Evolutionary conservation across 1,140 invertebrate species (phyloP).

Genomic region (Chelonus insularis): DNA sequence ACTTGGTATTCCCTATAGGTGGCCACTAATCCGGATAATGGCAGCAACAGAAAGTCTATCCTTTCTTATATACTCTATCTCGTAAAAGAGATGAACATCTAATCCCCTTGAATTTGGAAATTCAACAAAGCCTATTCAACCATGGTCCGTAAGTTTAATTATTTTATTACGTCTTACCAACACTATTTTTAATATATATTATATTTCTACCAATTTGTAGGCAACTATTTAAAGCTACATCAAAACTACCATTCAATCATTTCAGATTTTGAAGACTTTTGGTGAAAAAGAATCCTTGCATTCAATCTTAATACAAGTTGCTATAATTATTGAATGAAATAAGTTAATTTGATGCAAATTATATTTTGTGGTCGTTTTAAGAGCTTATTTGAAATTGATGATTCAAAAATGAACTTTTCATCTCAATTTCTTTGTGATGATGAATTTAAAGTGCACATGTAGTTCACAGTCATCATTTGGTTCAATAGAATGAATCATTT

Average conservation of each 20-base stretch:
- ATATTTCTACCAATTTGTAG: background rate
- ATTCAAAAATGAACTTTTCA: no score
- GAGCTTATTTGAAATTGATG: no score
- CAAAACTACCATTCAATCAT: background rate
- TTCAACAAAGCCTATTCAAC: conserved; percentile 30
- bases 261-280: background rate
- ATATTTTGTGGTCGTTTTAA: no score
- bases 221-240: background rate
- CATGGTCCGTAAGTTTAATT: conserved; percentile 2
- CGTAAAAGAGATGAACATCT: conserved; percentile 32
- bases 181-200: no score
- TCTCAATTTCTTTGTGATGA: no score
- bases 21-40: conserved; percentile 40
- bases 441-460: no score
- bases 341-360: no score
- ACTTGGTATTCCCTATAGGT: conserved; percentile 24
- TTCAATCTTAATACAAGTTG: no score
- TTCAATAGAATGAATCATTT: no score
- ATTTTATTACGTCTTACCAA: conserved; percentile 15
- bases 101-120: conserved; percentile 37
- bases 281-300: no score
- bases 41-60: conserved; percentile 2
- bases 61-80: background rate
- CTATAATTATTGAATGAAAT: no score
- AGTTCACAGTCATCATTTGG: no score